phyloP scores from a whole-genome alignment of 2,888 invertebrate species.

The Crocallis elinguaria region DNA sequence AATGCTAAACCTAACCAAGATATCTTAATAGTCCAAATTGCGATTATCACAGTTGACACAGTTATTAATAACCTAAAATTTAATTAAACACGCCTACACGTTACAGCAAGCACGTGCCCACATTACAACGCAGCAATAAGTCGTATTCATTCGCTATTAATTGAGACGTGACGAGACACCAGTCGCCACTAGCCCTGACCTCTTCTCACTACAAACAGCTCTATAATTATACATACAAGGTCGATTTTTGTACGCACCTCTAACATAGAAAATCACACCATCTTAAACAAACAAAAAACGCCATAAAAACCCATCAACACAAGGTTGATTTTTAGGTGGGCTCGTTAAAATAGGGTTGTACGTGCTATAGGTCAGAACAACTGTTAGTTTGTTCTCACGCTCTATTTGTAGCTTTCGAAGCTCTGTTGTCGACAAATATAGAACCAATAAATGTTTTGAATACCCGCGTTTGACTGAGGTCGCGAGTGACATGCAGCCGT shows the following conservation, averaged over 20 bases:
- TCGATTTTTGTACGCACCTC: conserved; percentile 37
- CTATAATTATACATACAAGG: conserved; percentile 45
- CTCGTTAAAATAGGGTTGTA: conserved; percentile 44
- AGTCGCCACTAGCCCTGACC: conserved; percentile 38
- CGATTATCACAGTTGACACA: not conserved
- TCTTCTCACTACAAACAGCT: conserved; percentile 33
- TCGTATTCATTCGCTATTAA: conserved; percentile 64
- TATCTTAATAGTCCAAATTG: too few relatives aligned
- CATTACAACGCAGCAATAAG: conserved; percentile 52
- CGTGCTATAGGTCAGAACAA: conserved; percentile 54
- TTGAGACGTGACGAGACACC: conserved; percentile 64
- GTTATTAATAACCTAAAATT: conserved; percentile 4
- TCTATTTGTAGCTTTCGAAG: conserved; percentile 65
- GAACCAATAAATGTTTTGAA: conserved; percentile 54
- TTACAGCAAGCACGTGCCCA: conserved; percentile 33
- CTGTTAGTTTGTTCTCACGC: conserved; percentile 66
- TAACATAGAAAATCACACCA: conserved; percentile 8
- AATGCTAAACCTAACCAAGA: too few relatives aligned
- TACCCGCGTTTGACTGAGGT: conserved; percentile 40
- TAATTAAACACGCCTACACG: conserved; percentile 20
- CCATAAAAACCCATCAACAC: conserved; percentile 21
- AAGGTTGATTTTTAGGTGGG: conserved; percentile 46
- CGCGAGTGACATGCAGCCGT: conserved; percentile 12
- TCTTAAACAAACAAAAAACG: conserved; percentile 18
- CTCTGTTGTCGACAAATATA: conserved; percentile 52